phyloP scores from a whole-genome alignment of 2,888 invertebrate genomes.

The Lordiphosa fenestrarum region DNA sequence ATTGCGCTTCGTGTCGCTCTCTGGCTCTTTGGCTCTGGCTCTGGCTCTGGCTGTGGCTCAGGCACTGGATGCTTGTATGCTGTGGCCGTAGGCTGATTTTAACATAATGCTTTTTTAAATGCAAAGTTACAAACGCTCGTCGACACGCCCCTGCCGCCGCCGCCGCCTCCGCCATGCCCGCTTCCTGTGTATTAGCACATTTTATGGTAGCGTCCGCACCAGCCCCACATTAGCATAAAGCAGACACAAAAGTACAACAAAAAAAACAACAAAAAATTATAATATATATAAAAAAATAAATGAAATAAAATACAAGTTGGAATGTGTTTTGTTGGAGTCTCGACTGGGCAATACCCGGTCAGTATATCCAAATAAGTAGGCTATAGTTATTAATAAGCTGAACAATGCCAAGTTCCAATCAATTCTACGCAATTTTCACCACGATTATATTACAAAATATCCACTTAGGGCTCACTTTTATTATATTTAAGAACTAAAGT shows the following conservation, averaged over 20 bases:
- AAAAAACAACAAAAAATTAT: neutral
- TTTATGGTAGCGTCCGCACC: conserved; percentile 63
- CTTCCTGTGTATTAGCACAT: conserved; percentile 65
- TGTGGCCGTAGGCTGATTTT: conserved; percentile 69
- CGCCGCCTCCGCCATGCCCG: neutral
- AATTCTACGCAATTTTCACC: too few relatives aligned
- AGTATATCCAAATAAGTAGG: too few relatives aligned
- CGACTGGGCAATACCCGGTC: conserved; percentile 26
- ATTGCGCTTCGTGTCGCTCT: conserved; percentile 64
- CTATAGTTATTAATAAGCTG: too few relatives aligned
- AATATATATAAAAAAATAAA: conserved; percentile 25
- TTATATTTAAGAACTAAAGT: too few relatives aligned
- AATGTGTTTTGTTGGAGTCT: conserved; percentile 2
- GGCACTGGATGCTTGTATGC: conserved; percentile 35
- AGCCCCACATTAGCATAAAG: conserved; percentile 67
- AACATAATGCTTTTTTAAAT: conserved; percentile 75
- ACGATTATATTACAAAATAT: too few relatives aligned
- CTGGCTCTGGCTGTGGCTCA: neutral
- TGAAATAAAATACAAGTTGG: conserved; percentile 43
- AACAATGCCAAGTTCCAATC: too few relatives aligned
- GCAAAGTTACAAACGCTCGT: conserved; percentile 72
- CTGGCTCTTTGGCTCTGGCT: conserved; percentile 13
- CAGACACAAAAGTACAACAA: conserved; percentile 51
- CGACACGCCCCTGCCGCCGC: neutral
- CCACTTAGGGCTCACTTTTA: too few relatives aligned